Evolutionary conservation across 2,797 vertebrate genomes (phyloP), one percentile per base, ranked within the genome.

Genomic region (Sitta carolinensis): DNA sequence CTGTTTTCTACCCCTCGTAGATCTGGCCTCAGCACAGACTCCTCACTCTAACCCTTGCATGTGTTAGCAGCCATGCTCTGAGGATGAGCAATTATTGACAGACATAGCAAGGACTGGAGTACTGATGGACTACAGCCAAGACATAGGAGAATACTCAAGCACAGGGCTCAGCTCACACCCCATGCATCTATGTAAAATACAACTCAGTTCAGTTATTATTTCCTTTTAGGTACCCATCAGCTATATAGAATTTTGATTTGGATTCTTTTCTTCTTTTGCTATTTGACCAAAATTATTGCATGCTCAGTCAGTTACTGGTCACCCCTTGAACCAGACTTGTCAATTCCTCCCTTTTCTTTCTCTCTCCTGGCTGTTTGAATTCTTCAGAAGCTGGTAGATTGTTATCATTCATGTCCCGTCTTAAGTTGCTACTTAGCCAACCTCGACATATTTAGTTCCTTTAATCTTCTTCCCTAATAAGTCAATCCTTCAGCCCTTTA

Each of bases 381-480:
- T 69, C 93, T 96, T 96, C 92, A 97, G 92, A 95, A 94, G 87
- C 77, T 80, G 68, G 78, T 72, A 96, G 93, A 96, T 88, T 94
- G 78, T 95, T 97, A 97, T 96, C 96, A 95, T 96, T 95, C 96
- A 96, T 86, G 89, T 96, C 95, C 86, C 16, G 29, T 96, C 81
- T 95, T 94, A 96, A 95, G 91, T 81, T 97, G 94, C 95, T 90
- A 87, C 81, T 97, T 95, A 95, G 87, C 30, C 74, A 96, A 96
- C 94, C 84, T 89, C 86, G 25, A 95, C 78, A 76, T 95, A 90
- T 97, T 97, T 96, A 95, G 95, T 97, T 97, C 90, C 91, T 97
- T 91, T 95, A 96, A 97, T 96, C 97, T 97, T 96, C 94, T 94
- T 94, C 81, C 78, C 70, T 95, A 88, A 95, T 96, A 97, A 97